Base-by-base conservation (phyloP, 2,888 invertebrate genomes). In the Andrena haemorrhoa region DNA sequence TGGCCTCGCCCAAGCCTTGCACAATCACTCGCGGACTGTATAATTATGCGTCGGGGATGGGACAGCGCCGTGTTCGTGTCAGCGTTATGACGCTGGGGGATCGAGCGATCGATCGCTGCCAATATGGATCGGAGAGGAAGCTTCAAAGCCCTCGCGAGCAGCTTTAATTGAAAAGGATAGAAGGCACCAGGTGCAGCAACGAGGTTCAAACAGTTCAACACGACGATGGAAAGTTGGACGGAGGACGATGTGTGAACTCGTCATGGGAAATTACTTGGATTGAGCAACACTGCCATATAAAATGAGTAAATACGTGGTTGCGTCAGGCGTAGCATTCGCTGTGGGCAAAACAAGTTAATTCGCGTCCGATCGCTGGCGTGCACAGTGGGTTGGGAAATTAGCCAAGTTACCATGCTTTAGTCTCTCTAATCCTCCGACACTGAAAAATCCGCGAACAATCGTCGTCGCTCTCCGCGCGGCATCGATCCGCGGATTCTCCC, bases 1-100 rank as follows among this genome's bases (percentile, higher is more conserved):
- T 64, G 68, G 90, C 89, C 90, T 90, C 90, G 87, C 90, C 90
- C 89, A 89, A 78, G 66, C 79, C 84, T 89, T 86, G 88, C 89
- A 79, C 87, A 87, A 87, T 80, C 72, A 29, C 73, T 69, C 73
- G 63, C 79, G 61, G 60, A 20, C 78, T 78, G 78, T 82, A 78
- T 87, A 87, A 87, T 87, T 86, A 86, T 82, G 80, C 78, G 71
- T n/a, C 79, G 72, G 63, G 77, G 88, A 88, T 81, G 88, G 85
- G 83, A 88, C 85, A 77, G 76, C 65, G 65, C 60, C 63, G 20
- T 1, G 68, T 72, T 47, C 51, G 70, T 41, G 58, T 75, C 60
- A 60, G 47, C 70, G 41, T 41, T 53, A 33, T 10, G 33, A 49
- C 16, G 63, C 35, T 20, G 63, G 35, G 60, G 29, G 20, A 63